These are phyloP conservation scores for Apoderus coryli DNA, from an alignment of 2,888 invertebrate species.

Conservation along the genomic window DNA sequence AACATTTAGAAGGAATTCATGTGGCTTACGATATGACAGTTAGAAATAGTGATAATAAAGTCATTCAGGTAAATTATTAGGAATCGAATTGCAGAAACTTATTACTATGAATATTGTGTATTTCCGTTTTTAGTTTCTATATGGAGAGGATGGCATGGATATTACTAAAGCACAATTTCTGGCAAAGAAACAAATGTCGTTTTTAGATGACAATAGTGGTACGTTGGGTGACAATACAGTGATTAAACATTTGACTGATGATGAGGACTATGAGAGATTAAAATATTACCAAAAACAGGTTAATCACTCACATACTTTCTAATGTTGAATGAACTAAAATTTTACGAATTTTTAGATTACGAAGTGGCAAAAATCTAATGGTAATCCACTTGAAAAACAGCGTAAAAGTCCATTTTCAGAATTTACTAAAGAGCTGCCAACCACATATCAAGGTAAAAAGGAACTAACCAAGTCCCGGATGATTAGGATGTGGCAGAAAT, in stretches of 20 bases:
- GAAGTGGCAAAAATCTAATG: no score
- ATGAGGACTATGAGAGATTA: slow-evolving; percentile 33
- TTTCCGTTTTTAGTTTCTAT: slow-evolving; percentile 48
- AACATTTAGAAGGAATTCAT: slow-evolving; percentile 91
- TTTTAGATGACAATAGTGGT: slow-evolving; percentile 67
- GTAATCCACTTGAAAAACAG: no score
- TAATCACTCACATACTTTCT: no score
- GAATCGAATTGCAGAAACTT: slow-evolving; percentile 1
- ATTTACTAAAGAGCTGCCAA: no score
- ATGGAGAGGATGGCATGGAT: slow-evolving; percentile 90
- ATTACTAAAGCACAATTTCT: slow-evolving; percentile 78
- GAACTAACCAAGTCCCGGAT: no score
- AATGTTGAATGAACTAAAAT: no score
- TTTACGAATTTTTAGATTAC: no score
- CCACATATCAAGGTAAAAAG: no score
- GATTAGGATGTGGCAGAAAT: no score
- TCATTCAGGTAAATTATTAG: slow-evolving; percentile 54
- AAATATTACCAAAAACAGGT: slow-evolving; percentile 1
- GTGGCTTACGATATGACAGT: slow-evolving; percentile 92
- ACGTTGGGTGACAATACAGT: slow-evolving; percentile 45
- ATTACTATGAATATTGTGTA: slow-evolving; percentile 7
- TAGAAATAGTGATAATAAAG: slow-evolving; percentile 82
- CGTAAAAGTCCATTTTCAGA: no score
- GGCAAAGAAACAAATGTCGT: slow-evolving; percentile 55
- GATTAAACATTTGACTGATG: slow-evolving; percentile 42